Percentiles rank a stretch among this genome's conserved stretches.
Evolutionary conservation across 2,797 vertebrate genomes (phyloP).

Genomic region (Paratrypauchen microcephalus): DNA sequence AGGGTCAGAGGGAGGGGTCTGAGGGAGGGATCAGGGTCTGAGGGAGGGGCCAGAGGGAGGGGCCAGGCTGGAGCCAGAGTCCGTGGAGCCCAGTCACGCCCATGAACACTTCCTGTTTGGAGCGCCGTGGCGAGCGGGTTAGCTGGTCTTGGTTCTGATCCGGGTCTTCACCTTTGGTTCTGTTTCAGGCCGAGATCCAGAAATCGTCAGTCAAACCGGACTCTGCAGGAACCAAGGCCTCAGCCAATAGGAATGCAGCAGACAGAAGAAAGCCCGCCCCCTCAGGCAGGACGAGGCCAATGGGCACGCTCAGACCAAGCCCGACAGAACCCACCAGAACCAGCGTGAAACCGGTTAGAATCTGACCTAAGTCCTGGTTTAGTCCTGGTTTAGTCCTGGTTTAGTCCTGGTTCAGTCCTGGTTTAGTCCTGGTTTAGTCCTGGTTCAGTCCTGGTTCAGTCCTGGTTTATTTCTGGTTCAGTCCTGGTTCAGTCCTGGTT

Average conservation of each 20-base stretch:
- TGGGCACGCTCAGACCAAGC: conserved; percentile 33
- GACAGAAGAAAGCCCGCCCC: conserved; percentile 32
- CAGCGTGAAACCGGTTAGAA: not conserved
- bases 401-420: not conserved
- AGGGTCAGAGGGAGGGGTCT: too few relatives aligned
- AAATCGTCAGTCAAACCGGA: conserved; percentile 19
- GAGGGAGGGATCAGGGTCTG: too few relatives aligned
- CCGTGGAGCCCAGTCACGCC: too few relatives aligned
- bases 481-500: too few relatives aligned
- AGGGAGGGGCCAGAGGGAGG: too few relatives aligned
- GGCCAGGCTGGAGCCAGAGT: too few relatives aligned
- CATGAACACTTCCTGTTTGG: too few relatives aligned
- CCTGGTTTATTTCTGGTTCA: too few relatives aligned
- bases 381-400: not conserved
- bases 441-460: not conserved
- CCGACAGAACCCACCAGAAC: conserved; percentile 33
- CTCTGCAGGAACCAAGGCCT: not conserved
- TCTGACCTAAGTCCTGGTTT: not conserved
- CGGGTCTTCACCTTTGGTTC: not conserved
- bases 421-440: not conserved
- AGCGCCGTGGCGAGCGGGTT: too few relatives aligned
- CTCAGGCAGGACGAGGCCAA: conserved; percentile 26
- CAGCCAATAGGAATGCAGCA: conserved; percentile 33
- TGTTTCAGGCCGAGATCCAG: conserved; percentile 72
- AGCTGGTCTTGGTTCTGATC: not conserved